phyloP scores from a whole-genome alignment of 2,113 vertebrate genomes.

The Thymallus thymallus region DNA sequence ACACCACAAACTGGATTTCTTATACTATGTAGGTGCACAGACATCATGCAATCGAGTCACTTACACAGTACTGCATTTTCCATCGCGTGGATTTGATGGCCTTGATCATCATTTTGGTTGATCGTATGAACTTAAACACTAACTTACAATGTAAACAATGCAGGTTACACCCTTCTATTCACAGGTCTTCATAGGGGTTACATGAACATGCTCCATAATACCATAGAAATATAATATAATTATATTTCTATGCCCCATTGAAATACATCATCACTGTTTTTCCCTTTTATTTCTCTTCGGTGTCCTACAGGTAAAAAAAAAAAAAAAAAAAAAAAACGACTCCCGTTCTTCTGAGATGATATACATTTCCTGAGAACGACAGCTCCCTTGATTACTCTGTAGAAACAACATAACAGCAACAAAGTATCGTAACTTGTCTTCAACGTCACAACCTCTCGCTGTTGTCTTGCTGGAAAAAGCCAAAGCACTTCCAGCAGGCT shows the following conservation, averaged over 20 bases:
- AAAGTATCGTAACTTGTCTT: constrained; percentile 12
- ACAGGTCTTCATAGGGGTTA: neutral
- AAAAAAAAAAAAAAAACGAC: constrained; percentile 15
- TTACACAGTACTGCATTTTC: neutral
- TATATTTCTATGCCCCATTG: too few relatives aligned
- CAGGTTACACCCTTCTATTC: neutral
- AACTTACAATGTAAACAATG: too few relatives aligned
- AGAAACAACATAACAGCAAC: constrained; percentile 17
- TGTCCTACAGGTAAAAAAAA: constrained; percentile 10
- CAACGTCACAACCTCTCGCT: neutral
- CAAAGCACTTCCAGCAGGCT: constrained; percentile 30
- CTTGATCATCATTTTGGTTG: constrained; percentile 11
- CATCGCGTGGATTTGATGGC: constrained; percentile 15
- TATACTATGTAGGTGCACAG: constrained; percentile 3
- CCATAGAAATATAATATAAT: too few relatives aligned
- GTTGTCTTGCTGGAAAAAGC: constrained; percentile 19
- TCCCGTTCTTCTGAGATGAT: constrained; percentile 33
- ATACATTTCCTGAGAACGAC: constrained; percentile 36
- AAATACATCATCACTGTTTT: neutral
- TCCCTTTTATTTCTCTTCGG: neutral
- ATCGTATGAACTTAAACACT: neutral
- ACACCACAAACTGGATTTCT: constrained; percentile 1
- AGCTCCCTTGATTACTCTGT: constrained; percentile 1
- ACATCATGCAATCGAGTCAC: neutral
- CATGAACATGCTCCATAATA: neutral